These are phyloP conservation scores for Caenorhabditis sp. DNA, from an alignment of 2,888 invertebrate species.

Conservation along the genomic window DNA sequence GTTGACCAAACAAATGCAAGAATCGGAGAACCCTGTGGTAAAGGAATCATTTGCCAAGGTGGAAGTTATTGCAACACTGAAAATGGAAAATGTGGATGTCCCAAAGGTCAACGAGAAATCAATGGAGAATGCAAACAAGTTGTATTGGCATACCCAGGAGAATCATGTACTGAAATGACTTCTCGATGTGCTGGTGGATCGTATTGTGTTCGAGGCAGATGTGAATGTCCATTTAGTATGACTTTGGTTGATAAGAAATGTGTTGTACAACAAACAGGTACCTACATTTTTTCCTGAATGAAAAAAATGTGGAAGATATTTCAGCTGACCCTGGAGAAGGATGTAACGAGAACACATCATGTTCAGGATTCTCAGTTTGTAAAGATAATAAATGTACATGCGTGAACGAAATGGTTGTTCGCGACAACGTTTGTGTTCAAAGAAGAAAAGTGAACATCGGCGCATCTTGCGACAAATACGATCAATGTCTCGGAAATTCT, in stretches of 20 bases:
- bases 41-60: constrained; percentile 60
- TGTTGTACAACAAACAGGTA: constrained; percentile 41
- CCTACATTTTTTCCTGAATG: neutral
- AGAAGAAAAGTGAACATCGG: constrained; percentile 57
- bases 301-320: constrained; percentile 7
- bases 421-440: constrained; percentile 32
- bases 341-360: constrained; percentile 45
- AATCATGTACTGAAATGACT: constrained; percentile 33
- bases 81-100: constrained; percentile 53
- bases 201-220: constrained; percentile 47
- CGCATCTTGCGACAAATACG: constrained; percentile 59
- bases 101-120: constrained; percentile 38
- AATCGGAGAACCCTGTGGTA: constrained; percentile 57
- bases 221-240: constrained; percentile 49
- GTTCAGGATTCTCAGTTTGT: constrained; percentile 63
- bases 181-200: constrained; percentile 49
- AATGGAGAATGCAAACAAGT: constrained; percentile 33
- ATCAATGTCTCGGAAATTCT: constrained; percentile 60
- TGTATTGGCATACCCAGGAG: constrained; percentile 43
- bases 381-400: constrained; percentile 56
- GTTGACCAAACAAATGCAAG: constrained; percentile 34
- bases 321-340: constrained; percentile 49
- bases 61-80: constrained; percentile 58
- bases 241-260: constrained; percentile 46
- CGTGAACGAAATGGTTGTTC: constrained; percentile 31